These are phyloP conservation scores for Ictalurus punctatus DNA, from an alignment of 2,113 vertebrate species.

Conservation along the genomic window DNA sequence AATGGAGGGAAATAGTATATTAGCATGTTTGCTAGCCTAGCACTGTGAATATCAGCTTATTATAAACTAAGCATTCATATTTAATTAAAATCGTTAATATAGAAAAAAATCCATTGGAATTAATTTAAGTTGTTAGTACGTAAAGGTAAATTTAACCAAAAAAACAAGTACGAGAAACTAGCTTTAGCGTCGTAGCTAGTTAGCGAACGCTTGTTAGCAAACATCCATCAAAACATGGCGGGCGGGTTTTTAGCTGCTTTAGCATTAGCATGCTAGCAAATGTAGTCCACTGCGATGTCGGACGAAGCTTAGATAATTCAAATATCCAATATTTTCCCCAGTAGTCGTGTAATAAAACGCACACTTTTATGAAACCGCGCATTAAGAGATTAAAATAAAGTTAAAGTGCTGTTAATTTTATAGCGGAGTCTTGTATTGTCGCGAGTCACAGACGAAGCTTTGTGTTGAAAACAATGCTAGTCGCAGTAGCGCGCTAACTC, in stretches of 20 bases:
- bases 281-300: conserved; percentile 5
- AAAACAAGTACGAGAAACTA: not conserved
- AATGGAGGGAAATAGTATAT: conserved; percentile 16
- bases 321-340: not conserved
- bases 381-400: not conserved
- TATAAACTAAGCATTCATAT: not conserved
- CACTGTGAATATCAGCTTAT: not conserved
- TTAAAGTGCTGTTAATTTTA: not conserved
- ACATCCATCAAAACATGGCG: conserved; percentile 43
- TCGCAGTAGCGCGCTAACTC: conserved; percentile 19
- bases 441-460: conserved; percentile 71
- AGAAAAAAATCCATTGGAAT: too few relatives aligned
- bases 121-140: not conserved
- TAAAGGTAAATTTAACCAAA: not conserved
- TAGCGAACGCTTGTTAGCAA: conserved; percentile 40
- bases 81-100: not conserved
- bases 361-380: fast-evolving
- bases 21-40: not conserved
- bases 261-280: conserved; percentile 36
- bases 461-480: conserved; percentile 62
- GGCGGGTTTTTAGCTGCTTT: conserved; percentile 9
- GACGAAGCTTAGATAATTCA: not conserved
- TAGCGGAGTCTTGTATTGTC: conserved; percentile 65
- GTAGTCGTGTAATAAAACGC: not conserved
- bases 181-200: conserved; percentile 41